Base-by-base conservation (phyloP, 2,797 vertebrate species). In the Liasis olivaceus region DNA sequence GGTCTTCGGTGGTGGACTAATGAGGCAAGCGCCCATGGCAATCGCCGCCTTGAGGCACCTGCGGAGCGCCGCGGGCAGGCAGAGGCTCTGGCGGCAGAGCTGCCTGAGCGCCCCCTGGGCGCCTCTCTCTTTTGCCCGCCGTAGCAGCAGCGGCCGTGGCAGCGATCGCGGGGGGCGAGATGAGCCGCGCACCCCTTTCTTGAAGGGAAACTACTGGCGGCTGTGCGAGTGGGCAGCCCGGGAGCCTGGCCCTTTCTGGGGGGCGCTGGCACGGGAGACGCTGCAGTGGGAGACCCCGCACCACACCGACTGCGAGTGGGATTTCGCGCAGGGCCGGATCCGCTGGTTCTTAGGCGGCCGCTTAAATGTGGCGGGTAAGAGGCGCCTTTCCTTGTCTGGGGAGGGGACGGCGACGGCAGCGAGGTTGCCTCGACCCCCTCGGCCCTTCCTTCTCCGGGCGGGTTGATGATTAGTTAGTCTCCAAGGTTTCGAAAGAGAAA, bases 351-450 rank as follows among this genome's bases (percentile, higher is more conserved):
- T 98, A 89, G 99, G 99, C 69, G 99, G 99, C 77, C 97, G 98
- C 92, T 96, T 99, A 4, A 99, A 99, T 72, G 98, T 99, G 58
- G 99, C 99, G 1, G 99, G 99, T 99, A 97, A 98, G 98, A 94
- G 88, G 85, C 59, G 69, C 93, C 42, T 87, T 89, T 14, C 84
- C 24, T 85, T 42, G 5, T 1, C 54, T 0, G 54, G 81, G 17
- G 88, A 1, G 26, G 26, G n/a, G n/a, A 9, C 1, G 24, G 9
- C 15, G 17, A 31, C 1, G 56, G 15, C 17, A 14, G 22, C 22
- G 31, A 72, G 31, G n/a, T 17, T 54, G 87, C 47, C n/a, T 9
- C 13, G 56, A 2, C 4, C 28, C 12, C 22, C 56, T 26, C 15
- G 26, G 28, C 17, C 17, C 47, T 6, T 15, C 6, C 20, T 31